These are phyloP conservation scores for Tanaodytes sp. DNA, from an alignment of 2,888 invertebrate species.

Conservation along the genomic window DNA sequence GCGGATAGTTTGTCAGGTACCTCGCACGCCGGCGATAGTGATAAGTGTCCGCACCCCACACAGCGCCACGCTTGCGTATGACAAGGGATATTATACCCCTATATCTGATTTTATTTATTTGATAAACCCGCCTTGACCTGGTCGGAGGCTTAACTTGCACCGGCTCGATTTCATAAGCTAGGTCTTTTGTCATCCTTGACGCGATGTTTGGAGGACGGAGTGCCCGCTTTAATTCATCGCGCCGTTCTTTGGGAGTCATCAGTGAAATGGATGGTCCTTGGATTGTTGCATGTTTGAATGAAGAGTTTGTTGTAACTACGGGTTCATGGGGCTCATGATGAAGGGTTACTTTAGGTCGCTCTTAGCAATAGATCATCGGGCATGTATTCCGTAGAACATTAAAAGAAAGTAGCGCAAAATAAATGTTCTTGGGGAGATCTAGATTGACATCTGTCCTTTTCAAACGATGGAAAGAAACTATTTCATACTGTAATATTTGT, in stretches of 20 bases:
- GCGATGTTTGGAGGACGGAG: slow-evolving; percentile 30
- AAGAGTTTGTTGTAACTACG: not conserved
- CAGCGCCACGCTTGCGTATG: slow-evolving; percentile 29
- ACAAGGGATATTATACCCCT: slow-evolving; percentile 45
- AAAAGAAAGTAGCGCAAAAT: no score
- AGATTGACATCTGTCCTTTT: no score
- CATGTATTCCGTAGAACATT: no score
- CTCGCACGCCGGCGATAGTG: slow-evolving; percentile 48
- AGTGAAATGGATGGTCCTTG: no score
- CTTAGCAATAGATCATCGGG: no score
- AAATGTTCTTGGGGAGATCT: no score
- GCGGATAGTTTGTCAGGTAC: slow-evolving; percentile 43
- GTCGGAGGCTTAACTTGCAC: slow-evolving; percentile 40
- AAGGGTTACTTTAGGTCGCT: no score
- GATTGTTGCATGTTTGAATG: no score
- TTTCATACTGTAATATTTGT: no score
- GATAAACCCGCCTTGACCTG: slow-evolving; percentile 43
- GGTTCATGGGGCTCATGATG: no score
- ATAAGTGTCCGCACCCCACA: slow-evolving; percentile 41
- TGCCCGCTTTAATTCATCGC: not conserved
- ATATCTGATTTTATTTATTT: slow-evolving; percentile 46
- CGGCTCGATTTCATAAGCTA: slow-evolving; percentile 12
- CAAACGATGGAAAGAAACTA: no score
- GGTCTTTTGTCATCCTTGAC: slow-evolving; percentile 23
- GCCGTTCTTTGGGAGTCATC: not conserved